Base-by-base conservation (phyloP, 2,888 invertebrate genomes). In the Chalcis sispes region DNA sequence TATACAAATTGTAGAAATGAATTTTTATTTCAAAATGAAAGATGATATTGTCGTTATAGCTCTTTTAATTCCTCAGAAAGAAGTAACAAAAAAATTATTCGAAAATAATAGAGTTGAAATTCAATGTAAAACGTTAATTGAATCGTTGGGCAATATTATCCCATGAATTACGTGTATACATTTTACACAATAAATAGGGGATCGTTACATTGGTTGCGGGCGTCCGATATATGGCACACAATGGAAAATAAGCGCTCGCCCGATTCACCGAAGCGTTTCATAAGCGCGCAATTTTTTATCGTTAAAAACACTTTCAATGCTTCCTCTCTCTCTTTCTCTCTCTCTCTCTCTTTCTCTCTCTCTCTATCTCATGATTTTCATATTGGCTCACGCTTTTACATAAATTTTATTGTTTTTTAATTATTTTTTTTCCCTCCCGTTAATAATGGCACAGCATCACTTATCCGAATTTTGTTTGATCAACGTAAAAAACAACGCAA, bases 401-500 rank as follows among this genome's bases (percentile, higher is more conserved):
- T 18, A 36, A 7, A 36, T 36, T 56, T 36, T 8, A 23, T 32
- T 58, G n/a, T 20, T 10, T 46, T 36, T 56, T 36, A 1, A 23
- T 32, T 58, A n/a, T 20, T 10, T 46, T 62, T 62, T 62, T 62
- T 18, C 25, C 10, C n/a, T 25, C 18, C 23, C 59, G 0, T 4
- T 50, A 65, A 65, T 65, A 52, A 65, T 32, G 23, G 1, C 52
- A 4, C 8, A 27, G 32, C 23, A 5, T 2, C 27, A 1, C 0
- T 3, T 7, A 7, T 23, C 48, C 23, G 15, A 70, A 8, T 40
- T 1, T 52, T 20, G 40, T 23, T n/a, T n/a, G n/a, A n/a, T n/a
- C n/a, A n/a, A n/a, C n/a, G n/a, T n/a, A n/a, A 18, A 56, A 62
- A 72, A 56, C 25, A 64, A 40, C 32, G 54, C 15, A 10, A 23